These are phyloP conservation scores for Caenorhabditis remanei DNA, from an alignment of 1,140 invertebrate genomes.

Conservation along the genomic window DNA sequence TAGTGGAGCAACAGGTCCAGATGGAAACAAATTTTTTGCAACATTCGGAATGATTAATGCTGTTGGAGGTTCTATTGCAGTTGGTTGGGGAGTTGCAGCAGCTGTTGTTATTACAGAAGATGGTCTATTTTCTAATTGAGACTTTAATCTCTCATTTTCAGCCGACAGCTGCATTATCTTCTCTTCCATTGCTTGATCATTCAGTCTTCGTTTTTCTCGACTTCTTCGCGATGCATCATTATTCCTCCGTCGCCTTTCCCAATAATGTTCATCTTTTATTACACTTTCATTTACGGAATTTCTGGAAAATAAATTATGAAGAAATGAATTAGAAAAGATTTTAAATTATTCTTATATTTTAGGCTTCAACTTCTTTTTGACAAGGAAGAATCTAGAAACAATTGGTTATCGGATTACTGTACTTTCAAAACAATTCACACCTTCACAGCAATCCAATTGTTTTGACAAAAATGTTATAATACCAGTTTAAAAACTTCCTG, in stretches of 20 bases:
- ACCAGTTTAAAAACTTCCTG: too few species aligned
- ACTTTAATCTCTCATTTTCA: constrained; percentile 65
- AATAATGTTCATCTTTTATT: constrained; percentile 79
- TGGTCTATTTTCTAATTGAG: constrained; percentile 48
- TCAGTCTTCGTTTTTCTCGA: constrained; percentile 78
- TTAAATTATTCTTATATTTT: not conserved
- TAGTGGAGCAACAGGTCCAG: not conserved
- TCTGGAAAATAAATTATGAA: not conserved
- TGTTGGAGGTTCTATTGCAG: constrained; percentile 15
- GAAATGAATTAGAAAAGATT: not conserved
- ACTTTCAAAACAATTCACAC: too few species aligned
- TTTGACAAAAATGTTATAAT: too few species aligned
- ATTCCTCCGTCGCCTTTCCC: constrained; percentile 79
- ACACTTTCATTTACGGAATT: constrained; percentile 58
- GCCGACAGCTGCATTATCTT: constrained; percentile 59
- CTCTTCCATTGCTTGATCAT: constrained; percentile 75
- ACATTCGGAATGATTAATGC: constrained; percentile 18
- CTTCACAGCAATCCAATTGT: too few species aligned
- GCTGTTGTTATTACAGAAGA: not conserved
- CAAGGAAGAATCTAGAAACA: too few species aligned
- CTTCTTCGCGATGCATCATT: constrained; percentile 80
- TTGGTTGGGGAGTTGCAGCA: not conserved
- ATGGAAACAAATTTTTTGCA: constrained; percentile 18
- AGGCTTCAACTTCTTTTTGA: too few species aligned
- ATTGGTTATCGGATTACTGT: too few species aligned